phyloP scores from a whole-genome alignment of 2,113 vertebrate species.

The Corythornis cristatus region DNA sequence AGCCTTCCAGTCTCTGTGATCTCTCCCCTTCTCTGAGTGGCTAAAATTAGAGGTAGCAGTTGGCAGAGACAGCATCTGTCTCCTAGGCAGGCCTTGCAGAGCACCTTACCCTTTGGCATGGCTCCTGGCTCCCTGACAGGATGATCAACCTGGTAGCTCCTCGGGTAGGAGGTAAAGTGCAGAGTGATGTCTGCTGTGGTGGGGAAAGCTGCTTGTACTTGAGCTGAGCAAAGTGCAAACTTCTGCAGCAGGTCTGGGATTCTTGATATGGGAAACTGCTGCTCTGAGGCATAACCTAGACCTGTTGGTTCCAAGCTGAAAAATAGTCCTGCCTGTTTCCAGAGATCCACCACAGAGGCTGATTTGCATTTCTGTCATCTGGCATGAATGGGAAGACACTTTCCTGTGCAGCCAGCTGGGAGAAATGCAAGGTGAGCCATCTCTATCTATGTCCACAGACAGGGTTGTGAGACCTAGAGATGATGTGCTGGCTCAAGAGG shows the following conservation, averaged over 20 bases:
- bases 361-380: not conserved
- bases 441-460: not conserved
- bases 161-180: not conserved
- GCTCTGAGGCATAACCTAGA: not conserved
- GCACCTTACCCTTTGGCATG: not conserved
- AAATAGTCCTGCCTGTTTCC: not conserved
- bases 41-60: not conserved
- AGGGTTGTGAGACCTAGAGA: not conserved
- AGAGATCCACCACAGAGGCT: not conserved
- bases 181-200: not conserved
- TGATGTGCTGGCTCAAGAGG: not conserved
- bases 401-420: not conserved
- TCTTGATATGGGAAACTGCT: not conserved
- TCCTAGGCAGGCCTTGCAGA: not conserved
- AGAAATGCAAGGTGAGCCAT: not conserved
- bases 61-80: not conserved
- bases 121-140: not conserved
- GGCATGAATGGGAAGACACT: not conserved
- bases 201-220: not conserved
- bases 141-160: not conserved
- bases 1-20: not conserved
- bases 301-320: not conserved
- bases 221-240: not conserved
- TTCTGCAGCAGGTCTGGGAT: not conserved
- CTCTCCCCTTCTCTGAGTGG: not conserved